Base-by-base conservation (phyloP, 2,113 vertebrate genomes). In the Saccopteryx bilineata region DNA sequence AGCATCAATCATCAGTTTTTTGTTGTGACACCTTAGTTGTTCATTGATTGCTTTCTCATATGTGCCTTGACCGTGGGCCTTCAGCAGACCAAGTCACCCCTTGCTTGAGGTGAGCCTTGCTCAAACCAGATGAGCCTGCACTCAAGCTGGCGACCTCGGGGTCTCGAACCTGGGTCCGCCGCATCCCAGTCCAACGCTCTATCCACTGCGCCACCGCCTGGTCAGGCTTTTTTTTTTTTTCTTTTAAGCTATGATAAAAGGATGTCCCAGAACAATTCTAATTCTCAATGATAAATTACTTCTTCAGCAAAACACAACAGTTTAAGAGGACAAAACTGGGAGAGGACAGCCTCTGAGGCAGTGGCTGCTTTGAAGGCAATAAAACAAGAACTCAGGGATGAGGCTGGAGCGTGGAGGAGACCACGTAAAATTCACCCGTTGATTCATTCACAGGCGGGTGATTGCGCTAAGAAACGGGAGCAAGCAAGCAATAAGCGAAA, bases 221-320 rank as follows among this genome's bases (percentile, higher is more conserved):
- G 39, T 39, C 39, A 39, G 39, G 39, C 39, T 39, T 39, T 39
- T 39, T 39, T 39, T 39, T 39, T 39, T 39, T 39, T 39, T 39
- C 39, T 39, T 39, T 39, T 39, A 39, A 39, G 39, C 39, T 39
- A 39, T 39, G 39, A 39, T 39, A 95, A 89, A 84, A 78, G 48
- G 50, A 82, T 81, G 17, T 28, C 15, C 52, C 65, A 56, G 82
- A 79, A 95, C 85, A 93, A 39, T 95, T 75, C 79, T 13, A 71
- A 71, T 2, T 79, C 80, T 95, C 31, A 75, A 61, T 76, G 86
- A 83, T n/a, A 89, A 48, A 75, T 94, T 54, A 19, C 15, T 96
- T 94, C 33, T 75, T 88, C 54, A 86, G 60, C 87, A 80, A 91
- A 79, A 81, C 21, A 12, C 48, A 92, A 33, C 48, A 17, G 76